Evolutionary conservation across 1,140 invertebrate genomes (phyloP).

Genomic region (Zaprionus africanus): DNA sequence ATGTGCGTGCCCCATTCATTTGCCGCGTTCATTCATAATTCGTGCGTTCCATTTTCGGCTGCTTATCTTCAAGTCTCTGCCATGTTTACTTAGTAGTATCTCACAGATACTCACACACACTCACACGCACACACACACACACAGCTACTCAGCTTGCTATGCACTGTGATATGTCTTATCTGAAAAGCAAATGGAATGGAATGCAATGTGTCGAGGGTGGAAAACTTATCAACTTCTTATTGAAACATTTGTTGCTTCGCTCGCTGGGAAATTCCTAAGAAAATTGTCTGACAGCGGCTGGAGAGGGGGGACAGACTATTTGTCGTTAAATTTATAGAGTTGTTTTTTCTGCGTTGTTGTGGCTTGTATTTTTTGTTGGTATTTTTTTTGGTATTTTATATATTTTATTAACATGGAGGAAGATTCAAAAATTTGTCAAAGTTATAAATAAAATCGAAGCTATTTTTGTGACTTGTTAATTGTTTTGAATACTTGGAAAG

Average conservation of each 20-base stretch:
- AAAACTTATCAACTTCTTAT: conserved; percentile 37
- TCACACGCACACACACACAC: not conserved
- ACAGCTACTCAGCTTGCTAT: not conserved
- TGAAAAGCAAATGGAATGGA: conserved; percentile 25
- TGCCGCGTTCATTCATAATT: conserved; percentile 62
- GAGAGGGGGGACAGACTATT: not conserved
- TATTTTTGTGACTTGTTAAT: conserved; percentile 1
- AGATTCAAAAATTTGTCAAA: not conserved
- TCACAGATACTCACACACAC: conserved; percentile 50
- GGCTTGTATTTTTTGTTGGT: not conserved
- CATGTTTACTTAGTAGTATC: conserved; percentile 40
- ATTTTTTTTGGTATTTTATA: not conserved
- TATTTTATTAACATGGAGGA: not conserved
- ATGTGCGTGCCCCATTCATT: conserved; percentile 59
- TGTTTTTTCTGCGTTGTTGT: not conserved
- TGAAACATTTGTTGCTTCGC: conserved; percentile 39
- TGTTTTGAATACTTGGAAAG: not conserved
- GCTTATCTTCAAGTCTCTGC: conserved; percentile 33
- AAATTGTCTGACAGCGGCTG: not conserved
- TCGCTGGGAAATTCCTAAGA: not conserved
- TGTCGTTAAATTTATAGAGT: not conserved
- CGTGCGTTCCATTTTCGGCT: conserved; percentile 58
- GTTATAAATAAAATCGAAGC: not conserved
- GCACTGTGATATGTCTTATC: conserved; percentile 56
- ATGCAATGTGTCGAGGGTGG: conserved; percentile 23